phyloP scores from a whole-genome alignment of 1,140 invertebrate genomes.

The Aphelenchoides besseyi region DNA sequence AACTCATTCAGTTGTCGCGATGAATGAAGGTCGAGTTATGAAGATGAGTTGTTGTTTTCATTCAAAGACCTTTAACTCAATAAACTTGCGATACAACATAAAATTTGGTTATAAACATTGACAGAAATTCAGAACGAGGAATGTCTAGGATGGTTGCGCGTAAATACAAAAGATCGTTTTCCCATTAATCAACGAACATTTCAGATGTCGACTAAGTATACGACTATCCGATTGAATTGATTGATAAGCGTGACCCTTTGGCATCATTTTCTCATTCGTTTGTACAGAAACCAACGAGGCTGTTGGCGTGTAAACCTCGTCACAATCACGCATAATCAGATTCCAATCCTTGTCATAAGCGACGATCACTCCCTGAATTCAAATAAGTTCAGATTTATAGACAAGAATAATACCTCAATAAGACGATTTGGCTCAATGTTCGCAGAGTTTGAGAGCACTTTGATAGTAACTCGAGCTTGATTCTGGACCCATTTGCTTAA shows the following conservation, averaged over 20 bases:
- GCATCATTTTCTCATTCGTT: neutral
- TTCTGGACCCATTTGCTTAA: slow-evolving; percentile 26
- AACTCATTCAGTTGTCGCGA: too few species aligned
- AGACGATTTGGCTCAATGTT: slow-evolving; percentile 26
- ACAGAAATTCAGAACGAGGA: too few species aligned
- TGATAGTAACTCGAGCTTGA: slow-evolving; percentile 25
- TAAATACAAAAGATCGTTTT: slow-evolving; percentile 31
- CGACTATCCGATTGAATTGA: neutral
- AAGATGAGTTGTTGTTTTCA: too few species aligned
- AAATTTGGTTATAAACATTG: too few species aligned
- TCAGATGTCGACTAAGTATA: slow-evolving; percentile 29
- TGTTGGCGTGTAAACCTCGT: slow-evolving; percentile 70
- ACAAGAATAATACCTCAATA: slow-evolving; percentile 22
- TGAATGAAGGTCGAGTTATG: too few species aligned
- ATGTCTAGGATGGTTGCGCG: too few species aligned
- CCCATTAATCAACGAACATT: slow-evolving; percentile 34
- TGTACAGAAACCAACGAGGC: neutral
- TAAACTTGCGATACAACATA: too few species aligned
- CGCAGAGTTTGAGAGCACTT: slow-evolving; percentile 22
- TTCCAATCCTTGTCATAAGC: slow-evolving; percentile 95
- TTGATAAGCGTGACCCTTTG: neutral
- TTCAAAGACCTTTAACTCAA: too few species aligned
- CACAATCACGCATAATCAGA: slow-evolving; percentile 78
- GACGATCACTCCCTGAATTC: slow-evolving; percentile 70
- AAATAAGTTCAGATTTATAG: neutral